These are phyloP conservation scores for Clytia hemisphaerica DNA, from an alignment of 30 jellyfish, hydroid and myxozoan genomes.

Conservation along the genomic window DNA sequence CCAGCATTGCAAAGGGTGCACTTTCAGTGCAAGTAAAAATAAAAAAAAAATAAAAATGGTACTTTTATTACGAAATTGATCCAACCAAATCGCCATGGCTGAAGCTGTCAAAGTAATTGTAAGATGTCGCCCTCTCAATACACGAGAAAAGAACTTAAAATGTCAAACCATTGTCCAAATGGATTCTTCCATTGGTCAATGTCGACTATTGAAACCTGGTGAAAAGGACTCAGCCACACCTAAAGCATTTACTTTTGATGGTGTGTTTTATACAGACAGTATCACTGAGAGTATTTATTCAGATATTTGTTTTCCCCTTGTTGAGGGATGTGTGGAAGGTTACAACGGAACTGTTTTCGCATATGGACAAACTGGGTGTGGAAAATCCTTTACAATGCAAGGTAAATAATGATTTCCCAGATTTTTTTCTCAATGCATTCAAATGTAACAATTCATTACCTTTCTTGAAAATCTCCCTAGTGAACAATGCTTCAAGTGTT, in stretches of 20 bases:
- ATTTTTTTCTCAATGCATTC: too few species aligned
- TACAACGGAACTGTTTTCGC: slow-evolving; percentile 96
- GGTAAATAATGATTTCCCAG: slow-evolving; percentile 28
- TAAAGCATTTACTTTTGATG: slow-evolving; percentile 84
- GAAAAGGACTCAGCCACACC: slow-evolving; percentile 81
- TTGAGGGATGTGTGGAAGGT: slow-evolving; percentile 96
- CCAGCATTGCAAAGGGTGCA: too few species aligned
- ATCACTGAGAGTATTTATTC: slow-evolving; percentile 85
- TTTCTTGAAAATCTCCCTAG: too few species aligned
- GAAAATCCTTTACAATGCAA: slow-evolving; percentile 95
- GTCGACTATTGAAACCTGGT: slow-evolving; percentile 59
- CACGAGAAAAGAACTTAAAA: slow-evolving; percentile 65
- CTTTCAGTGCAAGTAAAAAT: too few species aligned
- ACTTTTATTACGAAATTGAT: too few species aligned
- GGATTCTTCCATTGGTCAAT: slow-evolving; percentile 86
- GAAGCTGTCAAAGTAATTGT: slow-evolving; percentile 91
- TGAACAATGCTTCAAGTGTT: too few species aligned
- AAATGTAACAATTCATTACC: too few species aligned
- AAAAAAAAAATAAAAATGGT: too few species aligned
- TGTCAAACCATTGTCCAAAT: slow-evolving; percentile 70
- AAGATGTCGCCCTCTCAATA: slow-evolving; percentile 84
- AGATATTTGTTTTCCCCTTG: slow-evolving; percentile 81
- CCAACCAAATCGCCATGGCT: too few species aligned
- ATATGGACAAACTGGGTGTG: slow-evolving; percentile 98
- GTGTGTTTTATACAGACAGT: slow-evolving; percentile 78